Conservation (phyloP, 2,797 vertebrate genomes). For the Chloroceryle amazona region DNA sequence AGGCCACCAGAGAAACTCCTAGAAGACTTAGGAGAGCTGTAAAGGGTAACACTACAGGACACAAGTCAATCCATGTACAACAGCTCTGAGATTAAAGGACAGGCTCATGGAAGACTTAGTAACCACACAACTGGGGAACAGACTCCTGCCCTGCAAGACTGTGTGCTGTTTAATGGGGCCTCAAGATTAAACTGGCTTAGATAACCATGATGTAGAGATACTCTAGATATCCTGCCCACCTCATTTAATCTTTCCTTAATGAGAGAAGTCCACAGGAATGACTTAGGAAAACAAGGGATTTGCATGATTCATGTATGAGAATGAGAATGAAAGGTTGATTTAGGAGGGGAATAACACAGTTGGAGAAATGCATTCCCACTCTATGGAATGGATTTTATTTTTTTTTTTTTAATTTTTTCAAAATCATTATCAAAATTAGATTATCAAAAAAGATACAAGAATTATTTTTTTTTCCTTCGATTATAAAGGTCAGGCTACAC, state of each 20-base stretch:
- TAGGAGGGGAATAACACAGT: constrained; percentile 11
- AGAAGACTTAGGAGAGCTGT: not conserved
- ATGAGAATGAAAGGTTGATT: not conserved
- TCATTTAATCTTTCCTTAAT: constrained; percentile 28
- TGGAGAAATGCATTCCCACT: constrained; percentile 17
- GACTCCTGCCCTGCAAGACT: not conserved
- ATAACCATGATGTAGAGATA: not conserved
- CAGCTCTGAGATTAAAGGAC: not conserved
- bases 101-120: not conserved
- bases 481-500: not conserved
- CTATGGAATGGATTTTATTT: not conserved
- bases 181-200: not conserved
- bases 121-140: not conserved
- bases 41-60: not conserved
- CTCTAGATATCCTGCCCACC: not conserved
- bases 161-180: not conserved
- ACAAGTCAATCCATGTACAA: not conserved
- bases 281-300: not conserved
- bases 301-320: not conserved
- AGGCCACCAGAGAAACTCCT: not conserved
- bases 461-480: not conserved
- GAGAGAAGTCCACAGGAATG: not conserved
- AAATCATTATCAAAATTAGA: not conserved
- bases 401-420: not conserved
- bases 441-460: not conserved